A percentile compares a stretch with the other conserved stretches of the same genome.
Conservation (phyloP, 2,113 vertebrate genomes). For the Triplophysa siluroides region DNA sequence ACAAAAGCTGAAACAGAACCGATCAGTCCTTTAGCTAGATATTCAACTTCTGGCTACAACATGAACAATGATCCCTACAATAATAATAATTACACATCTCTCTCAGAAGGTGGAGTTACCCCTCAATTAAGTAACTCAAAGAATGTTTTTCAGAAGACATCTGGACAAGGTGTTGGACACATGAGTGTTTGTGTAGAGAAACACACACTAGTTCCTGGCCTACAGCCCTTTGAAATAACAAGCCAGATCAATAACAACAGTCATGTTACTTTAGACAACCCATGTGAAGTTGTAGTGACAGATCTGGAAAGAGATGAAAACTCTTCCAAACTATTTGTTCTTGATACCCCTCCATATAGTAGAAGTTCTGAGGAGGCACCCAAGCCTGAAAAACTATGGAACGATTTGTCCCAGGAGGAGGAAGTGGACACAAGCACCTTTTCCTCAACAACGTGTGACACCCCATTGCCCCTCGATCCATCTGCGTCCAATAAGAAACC, state of each 20-base stretch:
- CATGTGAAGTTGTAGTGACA: conserved; percentile 63
- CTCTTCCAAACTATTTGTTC: conserved; percentile 59
- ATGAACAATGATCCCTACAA: conserved; percentile 56
- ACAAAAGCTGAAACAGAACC: conserved; percentile 67
- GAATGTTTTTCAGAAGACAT: conserved; percentile 62
- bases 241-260: conserved; percentile 72
- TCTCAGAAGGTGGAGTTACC: conserved; percentile 65
- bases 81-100: conserved; percentile 55
- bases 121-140: conserved; percentile 55
- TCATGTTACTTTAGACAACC: conserved; percentile 63
- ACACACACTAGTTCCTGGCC: conserved; percentile 78
- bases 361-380: conserved; percentile 56
- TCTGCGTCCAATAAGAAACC: conserved; percentile 75
- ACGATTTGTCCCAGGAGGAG: conserved; percentile 60
- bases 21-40: conserved; percentile 64
- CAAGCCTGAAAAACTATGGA: conserved; percentile 35
- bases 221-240: conserved; percentile 75
- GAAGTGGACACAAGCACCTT: conserved; percentile 64
- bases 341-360: conserved; percentile 52
- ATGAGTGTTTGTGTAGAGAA: conserved; percentile 81
- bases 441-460: conserved; percentile 75
- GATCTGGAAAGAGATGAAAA: conserved; percentile 66
- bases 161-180: conserved; percentile 65
- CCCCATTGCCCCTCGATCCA: conserved; percentile 72
- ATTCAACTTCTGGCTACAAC: conserved; percentile 59